A percentile compares a stretch with the other conserved stretches of the same genome.
These are phyloP conservation scores for Onychostoma macrolepis DNA, from an alignment of 2,113 vertebrate species.

Conservation along the genomic window DNA sequence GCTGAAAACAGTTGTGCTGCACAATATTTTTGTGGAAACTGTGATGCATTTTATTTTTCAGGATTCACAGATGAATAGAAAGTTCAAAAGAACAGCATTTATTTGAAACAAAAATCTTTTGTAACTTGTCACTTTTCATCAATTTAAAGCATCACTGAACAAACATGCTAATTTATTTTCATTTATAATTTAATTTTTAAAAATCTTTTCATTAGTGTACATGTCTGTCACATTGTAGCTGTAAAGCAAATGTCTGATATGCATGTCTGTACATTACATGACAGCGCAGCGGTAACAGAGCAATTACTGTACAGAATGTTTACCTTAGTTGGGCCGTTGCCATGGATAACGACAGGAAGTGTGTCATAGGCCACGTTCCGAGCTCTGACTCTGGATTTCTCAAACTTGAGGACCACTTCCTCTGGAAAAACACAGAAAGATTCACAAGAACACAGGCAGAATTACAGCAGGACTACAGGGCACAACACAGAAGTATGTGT, in stretches of 20 bases:
- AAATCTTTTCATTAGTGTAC: too few relatives aligned
- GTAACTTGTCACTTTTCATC: too few relatives aligned
- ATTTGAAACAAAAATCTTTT: too few relatives aligned
- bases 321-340: conserved; percentile 85
- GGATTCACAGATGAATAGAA: too few relatives aligned
- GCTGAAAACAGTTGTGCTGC: too few relatives aligned
- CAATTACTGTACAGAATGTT: not conserved
- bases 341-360: conserved; percentile 80
- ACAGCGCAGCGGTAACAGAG: not conserved
- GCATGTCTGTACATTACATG: not conserved
- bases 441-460: not conserved
- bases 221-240: not conserved
- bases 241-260: not conserved
- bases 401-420: conserved; percentile 83
- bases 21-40: too few relatives aligned
- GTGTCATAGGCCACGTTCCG: conserved; percentile 83
- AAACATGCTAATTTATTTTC: not conserved
- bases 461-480: not conserved
- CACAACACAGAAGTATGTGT: not conserved
- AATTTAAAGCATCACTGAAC: not conserved
- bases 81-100: too few relatives aligned
- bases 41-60: too few relatives aligned
- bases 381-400: conserved; percentile 75
- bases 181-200: not conserved
- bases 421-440: conserved; percentile 70